Conservation (phyloP, 2,888 invertebrate species). For the Salpingus planirostris region DNA sequence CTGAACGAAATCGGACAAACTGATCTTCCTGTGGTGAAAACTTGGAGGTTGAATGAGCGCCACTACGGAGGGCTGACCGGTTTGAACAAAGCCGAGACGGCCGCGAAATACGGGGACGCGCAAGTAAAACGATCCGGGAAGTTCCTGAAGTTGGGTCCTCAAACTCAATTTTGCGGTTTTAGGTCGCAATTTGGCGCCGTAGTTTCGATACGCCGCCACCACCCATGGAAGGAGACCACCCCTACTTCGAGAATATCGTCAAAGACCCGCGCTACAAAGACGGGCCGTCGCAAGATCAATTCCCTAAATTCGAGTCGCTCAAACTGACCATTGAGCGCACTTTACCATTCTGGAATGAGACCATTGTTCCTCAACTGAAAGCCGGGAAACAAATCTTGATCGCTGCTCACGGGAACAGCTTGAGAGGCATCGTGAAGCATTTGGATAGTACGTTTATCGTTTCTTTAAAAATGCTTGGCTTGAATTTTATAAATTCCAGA, state of each 20-base stretch:
- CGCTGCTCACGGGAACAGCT: slow-evolving; percentile 83
- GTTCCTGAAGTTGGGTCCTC: slow-evolving; percentile 33
- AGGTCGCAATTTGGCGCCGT: slow-evolving; percentile 78
- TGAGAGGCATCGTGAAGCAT: slow-evolving; percentile 82
- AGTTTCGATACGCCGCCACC: slow-evolving; percentile 82
- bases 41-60: slow-evolving; percentile 57
- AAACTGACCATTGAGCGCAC: slow-evolving; percentile 79
- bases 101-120: slow-evolving; percentile 56
- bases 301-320: slow-evolving; percentile 78
- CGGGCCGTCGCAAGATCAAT: slow-evolving; percentile 64
- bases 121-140: too few relatives aligned
- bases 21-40: slow-evolving; percentile 47
- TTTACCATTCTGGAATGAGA: slow-evolving; percentile 82
- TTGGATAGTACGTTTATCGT: slow-evolving; percentile 30
- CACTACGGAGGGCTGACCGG: slow-evolving; percentile 61
- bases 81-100: slow-evolving; percentile 58
- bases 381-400: slow-evolving; percentile 74
- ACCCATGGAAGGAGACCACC: slow-evolving; percentile 69
- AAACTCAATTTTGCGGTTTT: slow-evolving; percentile 4
- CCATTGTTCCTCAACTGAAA: slow-evolving; percentile 77
- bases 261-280: slow-evolving; percentile 64
- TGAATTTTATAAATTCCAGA: slow-evolving; percentile 38
- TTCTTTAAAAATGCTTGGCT: neutral
- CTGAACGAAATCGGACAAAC: slow-evolving; percentile 51
- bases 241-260: slow-evolving; percentile 68